Base-by-base conservation (phyloP, 2,888 invertebrate species). In the Empis livida region DNA sequence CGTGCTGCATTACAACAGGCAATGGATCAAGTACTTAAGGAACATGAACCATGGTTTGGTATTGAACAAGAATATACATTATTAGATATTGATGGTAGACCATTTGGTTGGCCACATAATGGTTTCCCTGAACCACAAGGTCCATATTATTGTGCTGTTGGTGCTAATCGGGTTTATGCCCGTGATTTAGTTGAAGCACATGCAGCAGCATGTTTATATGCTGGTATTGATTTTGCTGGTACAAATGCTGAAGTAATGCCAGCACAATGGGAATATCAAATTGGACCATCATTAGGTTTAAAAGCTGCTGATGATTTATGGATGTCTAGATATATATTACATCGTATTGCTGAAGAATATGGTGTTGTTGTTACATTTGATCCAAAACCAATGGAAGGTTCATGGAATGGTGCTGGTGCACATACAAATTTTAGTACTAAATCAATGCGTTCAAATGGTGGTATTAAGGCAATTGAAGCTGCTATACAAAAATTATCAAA, bases 371-470 rank as follows among this genome's bases (percentile, higher is more conserved):
- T 78, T 1, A 71, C 75, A 2, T 70, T 78, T 42, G 74, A 77
- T 55, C 77, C 79, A 1, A 78, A 77, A 55, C 78, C 78, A 1
- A 73, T 78, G 37, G 84, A 85, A 44, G 67, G 67, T 1, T 84
- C 87, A 63, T 94, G 93, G 93, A 93, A 93, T 65, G 93, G 93
- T 1, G 90, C 96, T 39, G 96, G 93, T 1, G 88, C 87, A 55
- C 93, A 95, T 65, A 84, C 84, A 46, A 94, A 93, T 67, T 92
- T 92, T 73, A 92, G 92, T 48, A 90, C 91, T 0, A 79, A 82
- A 56, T 72, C 71, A 13, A 95, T 92, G 91, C 76, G 94, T 43
- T 74, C 78, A 2, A 78, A 83, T 0, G 77, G 75, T 44, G 81
- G 83, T 31, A 79, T 82, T 41, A 68, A 69, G 49, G 80, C 74